Evolutionary conservation across 2,797 vertebrate genomes (phyloP).

Genomic region (Lutjanus campechanus): DNA sequence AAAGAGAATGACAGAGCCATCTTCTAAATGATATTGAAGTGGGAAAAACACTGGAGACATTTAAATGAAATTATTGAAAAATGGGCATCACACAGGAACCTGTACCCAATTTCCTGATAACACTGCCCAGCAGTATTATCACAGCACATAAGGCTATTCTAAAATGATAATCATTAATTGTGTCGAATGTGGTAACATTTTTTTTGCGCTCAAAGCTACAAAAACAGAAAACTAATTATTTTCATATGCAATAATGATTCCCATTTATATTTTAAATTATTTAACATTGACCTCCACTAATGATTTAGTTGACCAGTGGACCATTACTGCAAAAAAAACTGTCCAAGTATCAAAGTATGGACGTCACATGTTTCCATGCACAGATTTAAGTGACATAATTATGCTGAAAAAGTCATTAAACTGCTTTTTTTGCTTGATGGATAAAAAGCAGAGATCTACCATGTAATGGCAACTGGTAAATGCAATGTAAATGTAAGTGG

Average conservation of each 20-base stretch:
- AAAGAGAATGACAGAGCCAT: constrained; percentile 61
- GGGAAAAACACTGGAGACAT: constrained; percentile 62
- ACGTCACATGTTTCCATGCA: not conserved
- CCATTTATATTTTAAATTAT: not conserved
- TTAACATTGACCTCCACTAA: not conserved
- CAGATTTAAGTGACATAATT: not conserved
- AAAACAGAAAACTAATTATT: constrained; percentile 1
- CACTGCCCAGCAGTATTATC: constrained; percentile 5
- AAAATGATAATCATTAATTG: constrained; percentile 16
- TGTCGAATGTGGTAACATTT: constrained; percentile 1
- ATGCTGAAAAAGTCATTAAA: not conserved
- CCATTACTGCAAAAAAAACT: not conserved
- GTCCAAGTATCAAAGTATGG: not conserved
- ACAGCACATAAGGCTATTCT: not conserved
- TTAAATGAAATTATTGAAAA: constrained; percentile 64
- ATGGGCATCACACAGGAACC: constrained; percentile 44
- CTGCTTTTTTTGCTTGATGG: not conserved
- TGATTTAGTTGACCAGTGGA: not conserved
- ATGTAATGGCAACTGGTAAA: not conserved
- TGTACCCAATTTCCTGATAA: constrained; percentile 36
- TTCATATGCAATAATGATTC: not conserved
- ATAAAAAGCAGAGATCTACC: not conserved
- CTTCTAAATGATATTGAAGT: constrained; percentile 59
- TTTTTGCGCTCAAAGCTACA: not conserved
- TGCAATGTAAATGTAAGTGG: constrained; percentile 1